These are phyloP conservation scores for Colletes latitarsis DNA, from an alignment of 1,140 invertebrate genomes.

Conservation along the genomic window DNA sequence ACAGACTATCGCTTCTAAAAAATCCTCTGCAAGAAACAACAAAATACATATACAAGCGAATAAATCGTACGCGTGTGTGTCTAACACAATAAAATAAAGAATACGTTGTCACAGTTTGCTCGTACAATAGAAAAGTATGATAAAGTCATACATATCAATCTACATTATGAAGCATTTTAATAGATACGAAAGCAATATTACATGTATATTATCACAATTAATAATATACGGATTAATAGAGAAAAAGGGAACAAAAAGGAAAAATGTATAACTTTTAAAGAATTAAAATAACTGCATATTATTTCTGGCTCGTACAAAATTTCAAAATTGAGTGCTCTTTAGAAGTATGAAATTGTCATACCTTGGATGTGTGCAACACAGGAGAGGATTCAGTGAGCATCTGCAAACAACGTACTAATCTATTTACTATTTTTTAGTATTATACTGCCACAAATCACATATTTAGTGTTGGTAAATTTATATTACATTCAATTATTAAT, in stretches of 20 bases:
- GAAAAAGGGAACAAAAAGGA: neutral
- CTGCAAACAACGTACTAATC: slow-evolving; percentile 80
- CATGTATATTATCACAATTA: neutral
- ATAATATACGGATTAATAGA: neutral
- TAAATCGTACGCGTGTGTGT: neutral
- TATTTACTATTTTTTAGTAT: slow-evolving; percentile 71
- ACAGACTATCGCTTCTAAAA: slow-evolving; percentile 91
- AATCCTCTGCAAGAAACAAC: slow-evolving; percentile 90
- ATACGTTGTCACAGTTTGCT: slow-evolving; percentile 72
- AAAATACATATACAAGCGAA: neutral
- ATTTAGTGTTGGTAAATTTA: neutral
- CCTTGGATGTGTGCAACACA: slow-evolving; percentile 81
- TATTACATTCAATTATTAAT: neutral
- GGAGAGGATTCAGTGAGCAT: slow-evolving; percentile 80
- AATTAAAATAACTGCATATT: slow-evolving; percentile 1
- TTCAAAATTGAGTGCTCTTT: slow-evolving; percentile 35
- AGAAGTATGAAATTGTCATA: slow-evolving; percentile 71
- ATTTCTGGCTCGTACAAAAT: slow-evolving; percentile 17
- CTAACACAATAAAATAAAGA: neutral
- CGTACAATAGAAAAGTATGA: slow-evolving; percentile 48
- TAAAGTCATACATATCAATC: neutral
- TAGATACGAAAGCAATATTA: no score
- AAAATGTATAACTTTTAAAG: neutral
- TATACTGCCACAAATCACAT: neutral
- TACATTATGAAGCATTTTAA: neutral